A percentile compares a stretch with the other conserved stretches of the same genome.
Evolutionary conservation across 2,797 vertebrate species (phyloP).

Genomic region (Sebastiscus albofasciatus): DNA sequence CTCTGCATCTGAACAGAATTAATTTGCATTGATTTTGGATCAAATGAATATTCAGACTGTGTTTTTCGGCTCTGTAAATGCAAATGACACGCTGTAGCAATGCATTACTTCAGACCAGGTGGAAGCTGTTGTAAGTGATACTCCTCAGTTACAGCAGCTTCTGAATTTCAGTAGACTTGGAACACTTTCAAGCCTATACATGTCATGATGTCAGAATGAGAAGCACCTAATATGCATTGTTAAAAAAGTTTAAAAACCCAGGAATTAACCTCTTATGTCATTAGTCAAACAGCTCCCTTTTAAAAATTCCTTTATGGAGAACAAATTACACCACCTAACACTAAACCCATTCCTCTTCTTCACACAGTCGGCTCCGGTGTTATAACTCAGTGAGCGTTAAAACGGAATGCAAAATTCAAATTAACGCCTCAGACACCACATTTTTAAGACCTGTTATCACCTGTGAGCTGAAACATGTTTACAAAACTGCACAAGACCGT

Average conservation of each 20-base stretch:
- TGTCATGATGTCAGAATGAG: slow-evolving; percentile 67
- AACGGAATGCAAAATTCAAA: slow-evolving; percentile 27
- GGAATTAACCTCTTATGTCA: slow-evolving; percentile 43
- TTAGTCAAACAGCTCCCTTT: slow-evolving; percentile 39
- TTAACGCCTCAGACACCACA: slow-evolving; percentile 3
- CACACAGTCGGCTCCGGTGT: not conserved
- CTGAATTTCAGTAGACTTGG: slow-evolving; percentile 50
- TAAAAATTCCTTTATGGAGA: slow-evolving; percentile 20
- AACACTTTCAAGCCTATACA: slow-evolving; percentile 45
- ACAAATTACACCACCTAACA: slow-evolving; percentile 55
- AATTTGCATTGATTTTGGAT: slow-evolving; percentile 36
- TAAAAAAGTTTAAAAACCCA: slow-evolving; percentile 20
- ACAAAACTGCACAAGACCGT: slow-evolving; percentile 30
- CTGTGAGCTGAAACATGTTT: slow-evolving; percentile 45
- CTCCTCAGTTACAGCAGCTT: slow-evolving; percentile 30
- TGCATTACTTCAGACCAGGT: slow-evolving; percentile 60
- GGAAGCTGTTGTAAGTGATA: slow-evolving; percentile 54
- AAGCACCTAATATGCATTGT: slow-evolving; percentile 55
- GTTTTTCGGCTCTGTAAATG: slow-evolving; percentile 28
- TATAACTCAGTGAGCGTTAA: slow-evolving; percentile 14
- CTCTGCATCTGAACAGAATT: slow-evolving; percentile 11
- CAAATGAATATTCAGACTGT: slow-evolving; percentile 22
- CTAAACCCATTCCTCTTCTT: slow-evolving; percentile 16
- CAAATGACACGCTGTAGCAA: slow-evolving; percentile 26
- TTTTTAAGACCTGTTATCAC: slow-evolving; percentile 55